phyloP scores from a whole-genome alignment of 2,797 vertebrate species.

The Phrynocephalus guinanensis region DNA sequence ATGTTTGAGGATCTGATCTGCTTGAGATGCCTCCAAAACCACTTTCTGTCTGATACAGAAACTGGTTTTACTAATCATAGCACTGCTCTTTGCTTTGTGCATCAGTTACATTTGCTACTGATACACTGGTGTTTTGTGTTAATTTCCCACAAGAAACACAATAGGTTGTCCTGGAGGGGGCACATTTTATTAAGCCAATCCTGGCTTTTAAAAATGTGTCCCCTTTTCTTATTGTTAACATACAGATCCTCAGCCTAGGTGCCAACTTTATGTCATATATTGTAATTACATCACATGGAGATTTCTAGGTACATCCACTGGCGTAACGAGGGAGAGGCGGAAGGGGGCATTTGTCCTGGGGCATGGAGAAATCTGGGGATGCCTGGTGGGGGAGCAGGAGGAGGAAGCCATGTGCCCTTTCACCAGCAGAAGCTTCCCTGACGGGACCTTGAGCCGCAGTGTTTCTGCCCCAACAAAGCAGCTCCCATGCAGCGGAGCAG shows the following conservation, averaged over 20 bases:
- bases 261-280: background rate
- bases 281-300: background rate
- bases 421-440: too few species aligned
- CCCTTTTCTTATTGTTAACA: background rate
- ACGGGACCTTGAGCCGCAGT: too few species aligned
- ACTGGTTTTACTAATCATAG: background rate
- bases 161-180: background rate
- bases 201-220: background rate
- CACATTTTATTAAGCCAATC: background rate
- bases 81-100: background rate
- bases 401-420: too few species aligned
- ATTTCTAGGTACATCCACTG: background rate
- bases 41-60: background rate
- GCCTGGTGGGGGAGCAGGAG: too few species aligned
- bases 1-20: background rate
- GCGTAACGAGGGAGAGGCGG: too few species aligned
- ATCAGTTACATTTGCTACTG: background rate
- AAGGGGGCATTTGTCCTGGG: too few species aligned
- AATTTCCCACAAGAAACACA: background rate
- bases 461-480: too few species aligned
- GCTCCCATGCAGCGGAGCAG: too few species aligned
- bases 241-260: background rate
- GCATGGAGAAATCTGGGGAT: too few species aligned
- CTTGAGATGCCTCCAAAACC: background rate
- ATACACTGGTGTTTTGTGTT: background rate